Base-by-base conservation (phyloP, 2,888 invertebrate species). In the Lacanobia oleracea region DNA sequence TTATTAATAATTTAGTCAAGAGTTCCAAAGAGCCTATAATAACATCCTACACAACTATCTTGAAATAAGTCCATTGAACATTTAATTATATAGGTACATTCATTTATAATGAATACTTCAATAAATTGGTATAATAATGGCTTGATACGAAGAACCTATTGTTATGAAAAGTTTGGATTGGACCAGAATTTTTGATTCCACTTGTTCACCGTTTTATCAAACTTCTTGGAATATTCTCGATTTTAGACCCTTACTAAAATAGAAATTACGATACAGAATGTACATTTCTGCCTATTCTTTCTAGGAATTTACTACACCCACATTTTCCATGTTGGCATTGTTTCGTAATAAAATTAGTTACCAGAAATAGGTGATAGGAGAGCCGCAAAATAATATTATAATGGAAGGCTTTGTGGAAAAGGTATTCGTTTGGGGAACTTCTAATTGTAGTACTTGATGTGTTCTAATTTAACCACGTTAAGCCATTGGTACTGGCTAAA, bases 61-160 rank as follows among this genome's bases (percentile, higher is more conserved):
- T 23, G n/a, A 8, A 40, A 27, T 59, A 27, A 40, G 6, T 60
- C 10, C 9, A 10, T 14, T n/a, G n/a, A 18, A 65, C 7, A 48
- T 40, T 65, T 48, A 48, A 66, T 54, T 40, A 33, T 16, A 14
- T 54, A n/a, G 18, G 33, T 10, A 3, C 23, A 18, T 23, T n/a
- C n/a, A 16, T 23, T 43, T 59, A 59, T 51, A 40, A 12, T 40
- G 9, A 75, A 60, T 48, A 51, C 14, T 50, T 66, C 14, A 57
- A 23, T 48, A 53, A 50, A 40, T 27, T 57, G 14, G 45, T 67
- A n/a, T n/a, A 43, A 43, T 33, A 72, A 43, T 40, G 75, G 2
- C n/a, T 16, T 4, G 18, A 18, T 14, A 50, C 6, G 27, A 27
- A 1, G 21, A 21, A 33, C 2, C 12, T 54, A 21, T 48, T 64